Evolutionary conservation across 2,888 invertebrate species (phyloP).

Genomic region (Troglohyphantes excavatus): DNA sequence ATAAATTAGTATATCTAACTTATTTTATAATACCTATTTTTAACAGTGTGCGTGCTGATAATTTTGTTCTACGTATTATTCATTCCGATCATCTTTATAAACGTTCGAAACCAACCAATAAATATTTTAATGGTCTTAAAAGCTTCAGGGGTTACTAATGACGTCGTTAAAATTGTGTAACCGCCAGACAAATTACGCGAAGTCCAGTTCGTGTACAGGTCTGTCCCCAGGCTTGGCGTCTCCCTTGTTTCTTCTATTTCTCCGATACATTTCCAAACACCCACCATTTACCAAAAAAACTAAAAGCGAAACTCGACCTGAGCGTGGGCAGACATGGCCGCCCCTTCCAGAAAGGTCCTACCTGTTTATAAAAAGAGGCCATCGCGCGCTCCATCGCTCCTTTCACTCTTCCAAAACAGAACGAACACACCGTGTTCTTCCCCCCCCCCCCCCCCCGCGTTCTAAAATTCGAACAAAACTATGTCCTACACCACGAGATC

Average conservation of each 20-base stretch:
- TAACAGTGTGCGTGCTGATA: too few species aligned
- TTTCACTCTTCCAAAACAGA: background rate
- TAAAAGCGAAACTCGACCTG: background rate
- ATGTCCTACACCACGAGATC: constrained; percentile 16
- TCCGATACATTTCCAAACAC: background rate
- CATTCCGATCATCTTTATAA: too few species aligned
- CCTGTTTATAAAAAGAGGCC: constrained; percentile 55
- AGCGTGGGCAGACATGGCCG: constrained; percentile 54
- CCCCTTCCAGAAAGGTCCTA: constrained; percentile 16
- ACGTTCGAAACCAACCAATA: too few species aligned
- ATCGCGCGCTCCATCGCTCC: background rate
- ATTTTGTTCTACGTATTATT: too few species aligned
- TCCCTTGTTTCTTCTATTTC: background rate
- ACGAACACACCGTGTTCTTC: constrained; percentile 31
- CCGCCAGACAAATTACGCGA: background rate
- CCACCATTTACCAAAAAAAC: background rate
- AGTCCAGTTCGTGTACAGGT: background rate
- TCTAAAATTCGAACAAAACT: background rate
- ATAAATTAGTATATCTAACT: too few species aligned
- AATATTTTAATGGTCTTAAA: too few species aligned
- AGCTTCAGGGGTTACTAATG: too few species aligned
- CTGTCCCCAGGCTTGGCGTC: background rate
- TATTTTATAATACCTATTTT: too few species aligned
- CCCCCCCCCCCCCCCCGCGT: too few species aligned
- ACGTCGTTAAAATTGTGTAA: background rate